phyloP scores from a whole-genome alignment of 2,797 vertebrate species.

The Tenualosa thibaudeaui region DNA sequence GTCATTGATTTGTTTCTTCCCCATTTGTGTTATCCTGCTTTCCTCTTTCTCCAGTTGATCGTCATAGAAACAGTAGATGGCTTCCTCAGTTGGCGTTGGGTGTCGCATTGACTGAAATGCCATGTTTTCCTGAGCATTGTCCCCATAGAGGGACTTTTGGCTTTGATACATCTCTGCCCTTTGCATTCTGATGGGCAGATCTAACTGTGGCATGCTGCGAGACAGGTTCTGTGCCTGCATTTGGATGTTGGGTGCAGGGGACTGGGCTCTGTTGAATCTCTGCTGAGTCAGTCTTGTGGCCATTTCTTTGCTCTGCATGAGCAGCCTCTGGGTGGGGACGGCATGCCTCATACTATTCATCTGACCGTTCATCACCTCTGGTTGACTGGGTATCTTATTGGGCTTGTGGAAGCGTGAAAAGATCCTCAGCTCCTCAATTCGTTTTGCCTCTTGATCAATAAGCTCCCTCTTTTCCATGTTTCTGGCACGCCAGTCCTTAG shows the following conservation, averaged over 20 bases:
- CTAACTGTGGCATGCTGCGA: constrained; percentile 62
- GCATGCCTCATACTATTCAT: constrained; percentile 66
- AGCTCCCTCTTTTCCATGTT: constrained; percentile 68
- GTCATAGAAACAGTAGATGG: constrained; percentile 82
- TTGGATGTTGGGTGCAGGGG: constrained; percentile 74
- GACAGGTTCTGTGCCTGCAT: constrained; percentile 63
- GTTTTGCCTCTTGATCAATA: constrained; percentile 70
- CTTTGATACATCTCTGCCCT: constrained; percentile 60
- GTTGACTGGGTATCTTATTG: constrained; percentile 61
- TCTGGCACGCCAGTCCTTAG: constrained; percentile 63
- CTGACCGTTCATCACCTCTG: constrained; percentile 60
- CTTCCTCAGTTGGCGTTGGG: constrained; percentile 81
- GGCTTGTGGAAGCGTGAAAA: constrained; percentile 81
- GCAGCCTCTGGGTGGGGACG: constrained; percentile 72
- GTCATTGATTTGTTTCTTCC: constrained; percentile 67
- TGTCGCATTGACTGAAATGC: constrained; percentile 77
- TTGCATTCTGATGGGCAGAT: constrained; percentile 69
- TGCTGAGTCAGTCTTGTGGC: constrained; percentile 73
- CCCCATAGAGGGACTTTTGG: constrained; percentile 50
- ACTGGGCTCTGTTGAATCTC: constrained; percentile 61
- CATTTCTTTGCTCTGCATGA: constrained; percentile 78
- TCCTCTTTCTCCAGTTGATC: constrained; percentile 65
- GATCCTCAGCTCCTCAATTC: constrained; percentile 77
- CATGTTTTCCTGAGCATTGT: constrained; percentile 57
- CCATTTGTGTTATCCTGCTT: constrained; percentile 52